Conservation (phyloP, 2,888 invertebrate species). For the Sacculina carcini region DNA sequence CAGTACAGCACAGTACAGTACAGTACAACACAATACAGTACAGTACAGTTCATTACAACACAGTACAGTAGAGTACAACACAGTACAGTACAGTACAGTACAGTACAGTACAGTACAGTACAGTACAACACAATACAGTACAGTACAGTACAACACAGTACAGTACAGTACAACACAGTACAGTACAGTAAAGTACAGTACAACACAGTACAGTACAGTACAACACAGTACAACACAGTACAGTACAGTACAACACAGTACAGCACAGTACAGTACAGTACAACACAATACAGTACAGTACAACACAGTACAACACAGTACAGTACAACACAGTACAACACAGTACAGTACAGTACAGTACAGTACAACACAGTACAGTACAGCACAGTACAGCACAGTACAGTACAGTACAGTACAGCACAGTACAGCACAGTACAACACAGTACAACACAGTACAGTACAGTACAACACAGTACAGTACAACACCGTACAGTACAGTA, state of each 20-base stretch:
- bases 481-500: conserved; percentile 2
- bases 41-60: too few relatives aligned
- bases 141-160: neutral
- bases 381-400: neutral
- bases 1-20: too few relatives aligned
- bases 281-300: neutral
- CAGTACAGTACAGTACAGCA: neutral
- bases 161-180: neutral
- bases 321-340: neutral
- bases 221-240: too few relatives aligned
- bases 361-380: neutral
- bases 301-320: neutral
- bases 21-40: too few relatives aligned
- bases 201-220: neutral
- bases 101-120: too few relatives aligned
- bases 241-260: too few relatives aligned
- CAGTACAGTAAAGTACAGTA: too few relatives aligned
- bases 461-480: neutral
- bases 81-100: too few relatives aligned
- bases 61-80: too few relatives aligned
- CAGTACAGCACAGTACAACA: neutral
- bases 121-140: neutral
- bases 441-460: neutral
- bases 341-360: neutral
- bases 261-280: too few relatives aligned